Base-by-base conservation (phyloP, 2,888 invertebrate species). In the Mythimna ferrago region DNA sequence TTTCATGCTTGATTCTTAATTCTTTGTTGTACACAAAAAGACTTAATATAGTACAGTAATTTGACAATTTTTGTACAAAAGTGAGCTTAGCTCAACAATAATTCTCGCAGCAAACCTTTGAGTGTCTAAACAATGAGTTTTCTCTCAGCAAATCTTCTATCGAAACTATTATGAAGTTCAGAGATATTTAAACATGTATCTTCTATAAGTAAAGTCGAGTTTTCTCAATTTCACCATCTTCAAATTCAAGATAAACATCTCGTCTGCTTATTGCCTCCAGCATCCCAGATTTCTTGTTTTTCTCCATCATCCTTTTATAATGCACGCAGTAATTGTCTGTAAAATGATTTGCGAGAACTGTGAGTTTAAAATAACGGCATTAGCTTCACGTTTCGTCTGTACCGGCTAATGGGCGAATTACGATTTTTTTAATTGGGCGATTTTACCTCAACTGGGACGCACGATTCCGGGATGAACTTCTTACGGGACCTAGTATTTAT, bases 331-430 rank as follows among this genome's bases (percentile, higher is more conserved):
- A 64, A 66, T 61, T 56, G 41, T 73, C 58, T 67, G 65, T 53
- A 57, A 71, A 70, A 82, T 82, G 14, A 71, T 82, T 74, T 63
- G 79, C 41, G 54, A 71, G 62, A 63, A 32, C 16, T 60, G 21
- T 38, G 62, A 60, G 65, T 60, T 68, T 66, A 68, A 74, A 82
- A 78, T 66, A 82, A 74, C 79, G 60, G 62, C 7, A 32, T 38
- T 16, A 51, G 64, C 48, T 58, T 66, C 78, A 41, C 51, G 62
- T 66, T 66, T 63, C 62, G 9, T 78, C 44, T 76, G 63, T 57
- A 35, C 56, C 26, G 67, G 35, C 19, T 77, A 44, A 81, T 63
- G 73, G 48, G 11, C 19, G 54, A 41, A 78, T 78, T 73, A 73
- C 66, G n/a, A n/a, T n/a, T n/a, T n/a, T n/a, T n/a, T n/a, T n/a